Base-by-base conservation (phyloP, 2,888 invertebrate species). In the Chloromyia formosa region DNA sequence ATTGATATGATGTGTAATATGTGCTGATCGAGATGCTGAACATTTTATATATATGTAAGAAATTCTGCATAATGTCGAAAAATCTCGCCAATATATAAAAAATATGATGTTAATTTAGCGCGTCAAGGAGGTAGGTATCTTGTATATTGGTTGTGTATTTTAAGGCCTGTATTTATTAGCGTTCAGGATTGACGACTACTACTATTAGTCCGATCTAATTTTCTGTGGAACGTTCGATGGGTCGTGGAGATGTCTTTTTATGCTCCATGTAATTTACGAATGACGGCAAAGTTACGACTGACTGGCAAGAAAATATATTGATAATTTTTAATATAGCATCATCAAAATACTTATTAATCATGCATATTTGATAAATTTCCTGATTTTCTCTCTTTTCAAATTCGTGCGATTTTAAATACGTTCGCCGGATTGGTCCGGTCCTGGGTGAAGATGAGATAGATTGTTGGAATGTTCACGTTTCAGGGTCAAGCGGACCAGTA, bases 1-100 rank as follows among this genome's bases (percentile, higher is more conserved):
- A 73, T 60, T 68, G 68, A 75, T 73, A 69, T 74, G 73, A 56
- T 74, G 49, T 74, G 64, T 62, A 56, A 68, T 75, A 75, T 76
- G 54, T 74, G 71, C 40, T 42, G 58, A 56, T 71, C 71, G 40
- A 71, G 58, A 35, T 35, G 27, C 27, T 35, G 40, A 71, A 35
- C 20, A 71, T 71, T 71, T 71, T 71, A 71, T 71, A 71, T 71
- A 71, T 71, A 69, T 54, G 66, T 35, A 35, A 35, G 7, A 35
- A 35, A 73, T 74, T 69, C 73, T 58, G 62, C 62, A 74, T 74
- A 76, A 71, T 69, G 75, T 68, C 69, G 68, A 54, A 69, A 71
- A 71, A 69, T 40, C 40, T 18, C 71, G 20, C 7, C 27, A 35
- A 35, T 40, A 40, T 14, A 40, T 56, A 71, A 71, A 71, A 71